Evolutionary conservation across 2,113 vertebrate species (phyloP), one percentile per base, ranked within the genome.

Genomic region (Rhizomys pruinosus): DNA sequence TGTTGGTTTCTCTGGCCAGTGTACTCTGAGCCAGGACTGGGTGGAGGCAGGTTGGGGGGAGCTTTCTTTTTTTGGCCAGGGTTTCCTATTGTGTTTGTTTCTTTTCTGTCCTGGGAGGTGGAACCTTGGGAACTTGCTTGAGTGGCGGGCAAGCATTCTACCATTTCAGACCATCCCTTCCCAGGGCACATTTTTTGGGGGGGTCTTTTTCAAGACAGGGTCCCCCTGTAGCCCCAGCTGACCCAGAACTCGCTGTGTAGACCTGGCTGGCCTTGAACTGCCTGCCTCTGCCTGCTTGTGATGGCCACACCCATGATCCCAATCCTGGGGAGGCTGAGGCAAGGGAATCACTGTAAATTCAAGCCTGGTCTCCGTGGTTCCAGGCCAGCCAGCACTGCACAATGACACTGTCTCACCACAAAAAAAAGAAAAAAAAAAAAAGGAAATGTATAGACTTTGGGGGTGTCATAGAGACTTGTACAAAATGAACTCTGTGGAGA

Each of bases 371-470:
- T 68, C 10, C 23, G 23, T 55, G n/a, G 5, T 84, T 27, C 42
- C 27, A 20, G 29, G 11, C 64, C 39, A 47, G 81, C 20, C 44
- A 68, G 42, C 20, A n/a, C 52, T 52, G 29, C 32, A 52, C 80
- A 34, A 27, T 68, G 19, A 69, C 44, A 39, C 8, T 1, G 1
- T 52, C 22, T 57, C 34, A 34, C 66, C 32, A 68, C 57, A 91
- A 42, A 90, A 29, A 29, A 52, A 68, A 68, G 57, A 91, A 42
- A 90, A 29, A 29, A 52, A 68, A 76, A 3, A 55, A 59, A 84
- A 17, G 87, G 47, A 91, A 61, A 84, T 20, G 32, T 93, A 39
- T 27, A 23, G 73, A 63, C 57, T 88, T 94, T 77, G n/a, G 72
- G 55, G 37, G 20, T 22, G 44, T 11, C 0, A 2, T 25, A 27